These are phyloP conservation scores for Anser brachyrhynchus DNA, from an alignment of 2,113 vertebrate species.

Conservation along the genomic window DNA sequence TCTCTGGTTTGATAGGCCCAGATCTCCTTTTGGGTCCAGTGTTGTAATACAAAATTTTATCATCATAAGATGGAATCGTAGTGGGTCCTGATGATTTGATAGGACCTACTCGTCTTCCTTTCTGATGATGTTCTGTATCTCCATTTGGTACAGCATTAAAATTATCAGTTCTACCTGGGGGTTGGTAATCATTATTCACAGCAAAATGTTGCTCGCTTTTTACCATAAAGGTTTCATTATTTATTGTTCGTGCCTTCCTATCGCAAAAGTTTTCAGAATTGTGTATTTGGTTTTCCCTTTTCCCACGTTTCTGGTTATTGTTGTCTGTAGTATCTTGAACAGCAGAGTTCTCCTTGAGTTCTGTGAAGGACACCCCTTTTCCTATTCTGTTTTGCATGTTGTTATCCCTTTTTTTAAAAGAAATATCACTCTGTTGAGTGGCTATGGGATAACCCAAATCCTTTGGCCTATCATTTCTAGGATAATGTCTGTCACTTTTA, in stretches of 20 bases:
- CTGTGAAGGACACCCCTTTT: slow-evolving; percentile 71
- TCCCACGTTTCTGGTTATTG: slow-evolving; percentile 83
- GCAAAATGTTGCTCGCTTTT: slow-evolving; percentile 81
- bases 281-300: slow-evolving; percentile 81
- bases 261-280: slow-evolving; percentile 83
- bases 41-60: slow-evolving; percentile 81
- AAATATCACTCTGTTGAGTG: slow-evolving; percentile 72
- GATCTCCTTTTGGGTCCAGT: slow-evolving; percentile 85
- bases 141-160: slow-evolving; percentile 86
- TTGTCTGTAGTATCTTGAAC: slow-evolving; percentile 77
- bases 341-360: slow-evolving; percentile 79
- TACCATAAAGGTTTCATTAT: slow-evolving; percentile 74
- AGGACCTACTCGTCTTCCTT: slow-evolving; percentile 87
- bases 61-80: slow-evolving; percentile 71
- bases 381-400: slow-evolving; percentile 75
- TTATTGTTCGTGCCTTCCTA: slow-evolving; percentile 79
- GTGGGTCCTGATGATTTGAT: slow-evolving; percentile 83
- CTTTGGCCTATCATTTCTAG: slow-evolving; percentile 82
- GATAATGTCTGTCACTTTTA: slow-evolving; percentile 77
- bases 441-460: slow-evolving; percentile 75
- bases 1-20: slow-evolving; percentile 87
- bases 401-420: slow-evolving; percentile 84
- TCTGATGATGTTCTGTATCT: slow-evolving; percentile 79
- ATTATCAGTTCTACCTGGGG: slow-evolving; percentile 73
- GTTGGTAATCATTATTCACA: slow-evolving; percentile 76